Percentiles rank a stretch among this genome's conserved stretches.
phyloP scores from a whole-genome alignment of 1,140 invertebrate species.

The Eurosta solidaginis region DNA sequence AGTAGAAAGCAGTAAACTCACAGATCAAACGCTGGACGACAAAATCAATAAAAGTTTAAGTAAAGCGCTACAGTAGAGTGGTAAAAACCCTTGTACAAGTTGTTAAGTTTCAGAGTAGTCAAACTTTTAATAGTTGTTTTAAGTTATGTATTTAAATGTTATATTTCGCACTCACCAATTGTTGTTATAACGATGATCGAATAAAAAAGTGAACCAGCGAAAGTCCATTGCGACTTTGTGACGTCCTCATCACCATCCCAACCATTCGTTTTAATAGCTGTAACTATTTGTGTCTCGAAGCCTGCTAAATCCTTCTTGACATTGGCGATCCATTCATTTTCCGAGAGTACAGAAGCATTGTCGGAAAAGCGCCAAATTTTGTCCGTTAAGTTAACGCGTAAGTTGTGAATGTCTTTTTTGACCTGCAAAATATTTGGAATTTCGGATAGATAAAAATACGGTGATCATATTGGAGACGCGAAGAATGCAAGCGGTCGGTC shows the following conservation, averaged over 20 bases:
- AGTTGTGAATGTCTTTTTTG: slow-evolving; percentile 74
- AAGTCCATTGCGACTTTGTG: slow-evolving; percentile 82
- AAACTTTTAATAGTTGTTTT: neutral
- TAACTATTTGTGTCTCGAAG: slow-evolving; percentile 82
- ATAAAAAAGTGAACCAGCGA: slow-evolving; percentile 91
- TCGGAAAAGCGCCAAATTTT: slow-evolving; percentile 80
- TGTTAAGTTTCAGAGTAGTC: neutral
- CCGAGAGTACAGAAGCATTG: slow-evolving; percentile 47
- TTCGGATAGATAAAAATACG: no score
- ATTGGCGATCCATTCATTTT: slow-evolving; percentile 51
- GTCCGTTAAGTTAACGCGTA: slow-evolving; percentile 76
- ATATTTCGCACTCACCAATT: slow-evolving; percentile 73
- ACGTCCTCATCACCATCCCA: slow-evolving; percentile 88
- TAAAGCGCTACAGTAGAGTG: neutral
- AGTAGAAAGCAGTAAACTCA: slow-evolving; percentile 29
- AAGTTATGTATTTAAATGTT: neutral
- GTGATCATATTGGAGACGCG: no score
- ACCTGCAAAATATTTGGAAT: slow-evolving; percentile 63
- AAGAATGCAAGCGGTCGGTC: no score
- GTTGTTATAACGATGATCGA: slow-evolving; percentile 97
- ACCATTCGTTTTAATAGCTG: slow-evolving; percentile 84
- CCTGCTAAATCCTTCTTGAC: slow-evolving; percentile 60
- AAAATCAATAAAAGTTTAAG: slow-evolving; percentile 50
- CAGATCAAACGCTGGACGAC: slow-evolving; percentile 41
- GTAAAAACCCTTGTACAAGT: neutral